Conservation (phyloP, 1,140 invertebrate species). For the Tetramorium parvispinum region DNA sequence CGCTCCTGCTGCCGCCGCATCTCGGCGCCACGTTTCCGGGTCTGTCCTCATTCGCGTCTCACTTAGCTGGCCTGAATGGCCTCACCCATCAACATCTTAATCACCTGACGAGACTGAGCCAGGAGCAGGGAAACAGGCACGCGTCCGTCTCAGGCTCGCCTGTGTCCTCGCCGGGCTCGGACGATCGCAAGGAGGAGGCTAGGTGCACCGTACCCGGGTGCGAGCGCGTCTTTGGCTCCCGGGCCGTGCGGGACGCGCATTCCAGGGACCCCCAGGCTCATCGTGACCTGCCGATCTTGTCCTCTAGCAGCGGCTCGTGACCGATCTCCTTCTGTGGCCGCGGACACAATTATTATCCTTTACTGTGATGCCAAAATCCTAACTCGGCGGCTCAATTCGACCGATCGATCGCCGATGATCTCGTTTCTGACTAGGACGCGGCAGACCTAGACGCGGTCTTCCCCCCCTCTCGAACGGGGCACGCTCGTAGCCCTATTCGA, state of each 20-base stretch:
- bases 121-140: conserved; percentile 73
- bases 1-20: conserved; percentile 81
- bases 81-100: conserved; percentile 87
- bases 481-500: neutral
- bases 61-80: conserved; percentile 86
- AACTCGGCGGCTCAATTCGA: conserved; percentile 50
- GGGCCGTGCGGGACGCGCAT: conserved; percentile 87
- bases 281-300: conserved; percentile 79
- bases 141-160: conserved; percentile 67
- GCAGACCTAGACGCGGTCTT: conserved; percentile 19
- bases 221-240: conserved; percentile 87
- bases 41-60: conserved; percentile 83
- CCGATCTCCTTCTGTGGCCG: conserved; percentile 78
- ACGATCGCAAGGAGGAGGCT: conserved; percentile 84
- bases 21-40: conserved; percentile 84
- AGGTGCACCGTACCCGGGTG: conserved; percentile 88
- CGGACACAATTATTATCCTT: conserved; percentile 78
- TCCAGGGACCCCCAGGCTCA: conserved; percentile 85
- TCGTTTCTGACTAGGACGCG: conserved; percentile 51
- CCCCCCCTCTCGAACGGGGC: neutral
- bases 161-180: conserved; percentile 66
- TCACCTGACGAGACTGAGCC: conserved; percentile 82
- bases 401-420: conserved; percentile 62
- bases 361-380: conserved; percentile 84
- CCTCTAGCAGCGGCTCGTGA: conserved; percentile 82